phyloP scores from a whole-genome alignment of 2,797 vertebrate genomes.

The Sebastes dallii region DNA sequence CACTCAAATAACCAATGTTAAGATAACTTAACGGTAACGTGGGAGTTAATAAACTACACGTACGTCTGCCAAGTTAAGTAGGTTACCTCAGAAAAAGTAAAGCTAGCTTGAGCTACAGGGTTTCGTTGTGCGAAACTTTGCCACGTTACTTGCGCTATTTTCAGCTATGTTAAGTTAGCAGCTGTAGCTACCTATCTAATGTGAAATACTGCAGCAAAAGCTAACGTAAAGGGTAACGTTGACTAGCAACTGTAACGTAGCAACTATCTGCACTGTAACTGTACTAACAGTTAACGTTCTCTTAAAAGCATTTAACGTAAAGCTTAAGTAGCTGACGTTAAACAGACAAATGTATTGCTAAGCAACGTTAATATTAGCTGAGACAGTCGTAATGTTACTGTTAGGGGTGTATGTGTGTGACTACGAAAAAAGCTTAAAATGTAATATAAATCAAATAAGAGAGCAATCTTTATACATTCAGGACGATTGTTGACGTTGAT shows the following conservation, averaged over 20 bases:
- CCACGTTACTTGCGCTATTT: constrained; percentile 3
- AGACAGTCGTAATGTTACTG: not conserved
- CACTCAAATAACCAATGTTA: not conserved
- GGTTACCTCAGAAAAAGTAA: not conserved
- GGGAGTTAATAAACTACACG: not conserved
- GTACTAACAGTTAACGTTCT: not conserved
- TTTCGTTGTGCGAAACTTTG: not conserved
- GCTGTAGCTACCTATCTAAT: constrained; percentile 8
- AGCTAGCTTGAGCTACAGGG: not conserved
- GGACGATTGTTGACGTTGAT: not conserved
- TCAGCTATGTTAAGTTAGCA: constrained; percentile 17
- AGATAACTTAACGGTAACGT: constrained; percentile 6
- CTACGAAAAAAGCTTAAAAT: not conserved
- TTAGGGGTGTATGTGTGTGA: not conserved
- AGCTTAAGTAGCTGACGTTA: not conserved
- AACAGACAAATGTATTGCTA: not conserved
- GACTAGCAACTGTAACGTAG: not conserved
- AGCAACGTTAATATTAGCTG: not conserved
- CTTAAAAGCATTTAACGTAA: not conserved
- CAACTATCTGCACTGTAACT: not conserved
- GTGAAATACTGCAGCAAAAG: constrained; percentile 15
- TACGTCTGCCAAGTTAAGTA: not conserved
- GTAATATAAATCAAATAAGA: not conserved
- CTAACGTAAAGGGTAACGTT: constrained; percentile 24
- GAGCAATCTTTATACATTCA: not conserved